These are phyloP conservation scores for Stichodactyla mertensii DNA, from an alignment of 64 coral and sea anemone species.

Conservation along the genomic window DNA sequence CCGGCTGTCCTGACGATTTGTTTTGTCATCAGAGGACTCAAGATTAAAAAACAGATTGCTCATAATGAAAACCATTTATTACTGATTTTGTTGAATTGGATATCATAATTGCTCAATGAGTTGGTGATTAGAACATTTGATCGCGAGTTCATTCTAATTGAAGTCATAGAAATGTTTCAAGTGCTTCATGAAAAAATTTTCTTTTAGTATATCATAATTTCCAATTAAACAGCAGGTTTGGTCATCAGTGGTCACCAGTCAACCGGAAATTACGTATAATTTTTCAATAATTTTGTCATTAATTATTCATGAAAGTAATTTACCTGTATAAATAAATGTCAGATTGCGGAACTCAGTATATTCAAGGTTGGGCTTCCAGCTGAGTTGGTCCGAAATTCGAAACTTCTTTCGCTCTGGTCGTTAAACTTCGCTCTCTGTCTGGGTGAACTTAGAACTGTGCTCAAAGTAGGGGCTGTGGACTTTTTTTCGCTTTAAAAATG, in stretches of 20 bases:
- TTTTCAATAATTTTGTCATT: neutral
- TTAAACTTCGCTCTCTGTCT: neutral
- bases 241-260: neutral
- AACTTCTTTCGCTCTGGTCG: neutral
- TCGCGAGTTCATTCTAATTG: too few species aligned
- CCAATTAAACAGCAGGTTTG: neutral
- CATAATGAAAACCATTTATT: too few species aligned
- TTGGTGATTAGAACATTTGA: too few species aligned
- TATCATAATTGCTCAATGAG: too few species aligned
- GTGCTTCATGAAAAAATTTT: too few species aligned
- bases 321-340: neutral
- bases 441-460: neutral
- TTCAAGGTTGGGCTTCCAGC: neutral
- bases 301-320: neutral
- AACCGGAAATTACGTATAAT: neutral
- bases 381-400: neutral
- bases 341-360: neutral
- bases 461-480: neutral
- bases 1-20: too few species aligned
- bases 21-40: too few species aligned
- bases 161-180: too few species aligned
- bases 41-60: too few species aligned
- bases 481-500: neutral
- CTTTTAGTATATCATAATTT: neutral
- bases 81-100: too few species aligned